Conservation (phyloP, 2,113 vertebrate species). For the Dasyprocta punctata region DNA sequence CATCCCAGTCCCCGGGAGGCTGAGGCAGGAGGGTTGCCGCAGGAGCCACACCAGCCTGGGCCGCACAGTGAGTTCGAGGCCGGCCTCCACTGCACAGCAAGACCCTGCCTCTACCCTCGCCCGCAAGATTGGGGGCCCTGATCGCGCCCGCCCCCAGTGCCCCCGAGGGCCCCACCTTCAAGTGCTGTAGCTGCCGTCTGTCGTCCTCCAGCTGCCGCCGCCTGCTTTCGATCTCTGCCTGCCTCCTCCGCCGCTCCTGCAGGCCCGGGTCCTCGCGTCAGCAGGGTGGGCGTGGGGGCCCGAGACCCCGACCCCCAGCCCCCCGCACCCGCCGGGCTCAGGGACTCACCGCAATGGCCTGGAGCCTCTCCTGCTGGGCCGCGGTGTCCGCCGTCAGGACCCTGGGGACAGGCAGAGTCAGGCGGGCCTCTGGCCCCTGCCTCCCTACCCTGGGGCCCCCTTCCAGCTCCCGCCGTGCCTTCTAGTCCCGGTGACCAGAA, state of each 20-base stretch:
- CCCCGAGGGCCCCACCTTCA: conserved; percentile 88
- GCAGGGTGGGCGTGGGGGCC: too few relatives aligned
- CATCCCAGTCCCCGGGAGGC: background rate
- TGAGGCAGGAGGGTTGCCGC: background rate
- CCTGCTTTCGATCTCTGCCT: conserved; percentile 93
- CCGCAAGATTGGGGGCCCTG: too few relatives aligned
- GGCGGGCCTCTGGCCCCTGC: background rate
- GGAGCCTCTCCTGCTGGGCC: conserved; percentile 87
- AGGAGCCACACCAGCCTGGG: background rate
- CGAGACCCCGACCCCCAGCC: background rate
- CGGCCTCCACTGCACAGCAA: background rate
- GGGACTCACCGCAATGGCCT: conserved; percentile 88
- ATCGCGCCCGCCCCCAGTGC: background rate
- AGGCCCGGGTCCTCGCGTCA: rapidly evolving
- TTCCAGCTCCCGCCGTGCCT: rapidly evolving
- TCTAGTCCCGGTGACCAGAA: rapidly evolving
- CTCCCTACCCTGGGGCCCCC: background rate
- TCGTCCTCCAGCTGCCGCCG: conserved; percentile 94
- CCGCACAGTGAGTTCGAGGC: background rate
- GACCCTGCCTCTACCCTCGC: background rate
- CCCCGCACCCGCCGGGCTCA: rapidly evolving
- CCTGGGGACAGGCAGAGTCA: conserved; percentile 71
- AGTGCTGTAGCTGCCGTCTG: conserved; percentile 92
- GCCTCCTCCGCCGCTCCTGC: conserved; percentile 95
- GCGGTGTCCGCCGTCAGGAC: conserved; percentile 79